Conservation (phyloP, 1,140 invertebrate species). For the Parasteatoda tepidariorum region DNA sequence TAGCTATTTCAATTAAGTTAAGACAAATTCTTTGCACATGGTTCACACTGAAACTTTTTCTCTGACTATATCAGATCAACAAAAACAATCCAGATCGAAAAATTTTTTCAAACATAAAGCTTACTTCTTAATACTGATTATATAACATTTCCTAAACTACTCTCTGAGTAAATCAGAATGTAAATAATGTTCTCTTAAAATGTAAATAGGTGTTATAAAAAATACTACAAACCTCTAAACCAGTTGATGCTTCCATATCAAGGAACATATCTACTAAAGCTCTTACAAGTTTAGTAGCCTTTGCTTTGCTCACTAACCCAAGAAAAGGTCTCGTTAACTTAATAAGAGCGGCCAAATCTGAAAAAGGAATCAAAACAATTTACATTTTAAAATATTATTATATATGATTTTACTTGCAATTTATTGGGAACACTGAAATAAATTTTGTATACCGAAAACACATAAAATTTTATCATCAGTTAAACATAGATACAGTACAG, state of each 20-base stretch:
- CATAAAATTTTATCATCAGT: too few relatives aligned
- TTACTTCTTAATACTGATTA: too few relatives aligned
- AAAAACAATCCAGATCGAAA: neutral
- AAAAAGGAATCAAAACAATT: constrained; percentile 57
- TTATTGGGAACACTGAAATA: neutral
- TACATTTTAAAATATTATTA: too few relatives aligned
- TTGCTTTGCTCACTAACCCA: constrained; percentile 93
- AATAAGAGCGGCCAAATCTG: constrained; percentile 91
- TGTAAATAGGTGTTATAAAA: too few relatives aligned
- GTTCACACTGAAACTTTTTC: too few relatives aligned
- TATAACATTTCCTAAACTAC: too few relatives aligned
- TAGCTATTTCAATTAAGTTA: too few relatives aligned
- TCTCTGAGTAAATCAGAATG: too few relatives aligned
- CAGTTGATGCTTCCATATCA: constrained; percentile 93
- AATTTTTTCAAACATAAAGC: too few relatives aligned
- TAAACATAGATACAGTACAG: neutral
- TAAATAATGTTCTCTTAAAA: too few relatives aligned
- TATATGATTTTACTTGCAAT: too few relatives aligned
- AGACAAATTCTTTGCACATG: too few relatives aligned
- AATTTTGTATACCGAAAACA: neutral
- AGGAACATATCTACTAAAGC: constrained; percentile 97
- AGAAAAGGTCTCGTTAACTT: constrained; percentile 94
- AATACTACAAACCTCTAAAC: constrained; percentile 84
- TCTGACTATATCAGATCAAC: neutral
- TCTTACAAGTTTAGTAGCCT: constrained; percentile 97